phyloP scores from a whole-genome alignment of 2,888 invertebrate species.

The Caprella mutica region DNA sequence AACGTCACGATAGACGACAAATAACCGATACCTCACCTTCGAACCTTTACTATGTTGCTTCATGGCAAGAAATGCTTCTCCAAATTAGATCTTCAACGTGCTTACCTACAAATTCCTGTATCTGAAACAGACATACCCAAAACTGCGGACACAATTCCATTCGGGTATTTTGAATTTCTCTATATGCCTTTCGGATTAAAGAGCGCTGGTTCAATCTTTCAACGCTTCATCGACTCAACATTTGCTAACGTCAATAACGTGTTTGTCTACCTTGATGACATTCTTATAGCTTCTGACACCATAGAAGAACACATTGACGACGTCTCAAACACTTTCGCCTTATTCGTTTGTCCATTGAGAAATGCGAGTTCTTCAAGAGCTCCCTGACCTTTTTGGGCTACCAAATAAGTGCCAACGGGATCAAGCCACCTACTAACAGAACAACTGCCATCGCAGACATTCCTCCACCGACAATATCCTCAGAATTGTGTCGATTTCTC shows the following conservation, averaged over 20 bases:
- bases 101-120: not conserved
- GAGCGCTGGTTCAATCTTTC: slow-evolving; percentile 2
- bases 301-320: not conserved
- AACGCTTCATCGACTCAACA: not conserved
- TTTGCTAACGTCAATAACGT: not conserved
- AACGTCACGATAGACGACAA: slow-evolving; percentile 2
- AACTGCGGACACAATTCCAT: slow-evolving; percentile 5
- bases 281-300: not conserved
- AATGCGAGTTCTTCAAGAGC: not conserved
- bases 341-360: not conserved
- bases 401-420: not conserved
- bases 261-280: slow-evolving; percentile 3
- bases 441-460: not conserved
- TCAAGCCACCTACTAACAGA: not conserved
- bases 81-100: not conserved
- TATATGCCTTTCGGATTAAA: slow-evolving; percentile 8
- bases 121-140: not conserved
- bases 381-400: not conserved
- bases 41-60: not conserved
- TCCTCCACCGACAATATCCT: no score
- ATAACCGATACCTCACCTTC: slow-evolving; percentile 6
- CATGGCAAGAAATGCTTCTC: not conserved
- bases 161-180: slow-evolving; percentile 6
- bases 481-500: no score
- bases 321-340: not conserved